phyloP scores from a whole-genome alignment of 2,888 invertebrate species.

The Ornithoptera alexandrae region DNA sequence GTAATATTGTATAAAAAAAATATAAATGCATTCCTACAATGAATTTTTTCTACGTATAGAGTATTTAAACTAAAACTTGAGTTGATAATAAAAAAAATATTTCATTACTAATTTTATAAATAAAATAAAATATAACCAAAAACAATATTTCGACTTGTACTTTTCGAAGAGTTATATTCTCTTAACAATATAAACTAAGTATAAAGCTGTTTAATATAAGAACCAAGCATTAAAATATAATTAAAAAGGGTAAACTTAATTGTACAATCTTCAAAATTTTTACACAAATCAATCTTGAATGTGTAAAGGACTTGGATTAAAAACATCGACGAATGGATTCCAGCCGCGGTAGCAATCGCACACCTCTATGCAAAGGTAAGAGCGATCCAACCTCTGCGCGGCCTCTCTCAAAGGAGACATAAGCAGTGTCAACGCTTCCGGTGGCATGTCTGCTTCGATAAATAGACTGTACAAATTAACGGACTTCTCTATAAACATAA shows the following conservation, averaged over 20 bases:
- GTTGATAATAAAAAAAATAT: no score
- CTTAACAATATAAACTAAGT: no score
- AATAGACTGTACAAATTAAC: constrained; percentile 47
- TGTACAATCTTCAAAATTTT: background rate
- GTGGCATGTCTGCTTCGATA: constrained; percentile 46
- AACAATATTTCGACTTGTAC: no score
- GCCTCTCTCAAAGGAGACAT: constrained; percentile 38
- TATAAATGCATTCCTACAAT: no score
- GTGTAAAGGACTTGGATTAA: constrained; percentile 51
- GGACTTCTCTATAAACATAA: constrained; percentile 40
- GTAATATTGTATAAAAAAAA: no score
- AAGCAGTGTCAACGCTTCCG: constrained; percentile 41
- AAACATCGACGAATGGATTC: constrained; percentile 51
- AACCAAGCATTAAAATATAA: no score
- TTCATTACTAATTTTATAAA: no score
- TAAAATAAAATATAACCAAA: no score
- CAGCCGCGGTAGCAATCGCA: constrained; percentile 46
- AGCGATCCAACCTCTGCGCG: constrained; percentile 38
- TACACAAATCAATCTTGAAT: constrained; percentile 29
- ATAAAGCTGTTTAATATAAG: no score
- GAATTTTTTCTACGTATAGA: no score
- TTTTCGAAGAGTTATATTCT: no score
- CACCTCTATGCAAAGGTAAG: constrained; percentile 44
- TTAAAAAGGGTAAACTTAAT: background rate
- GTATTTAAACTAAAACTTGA: no score